These are phyloP conservation scores for Oceanites oceanicus DNA, from an alignment of 2,113 vertebrate genomes.

Conservation along the genomic window DNA sequence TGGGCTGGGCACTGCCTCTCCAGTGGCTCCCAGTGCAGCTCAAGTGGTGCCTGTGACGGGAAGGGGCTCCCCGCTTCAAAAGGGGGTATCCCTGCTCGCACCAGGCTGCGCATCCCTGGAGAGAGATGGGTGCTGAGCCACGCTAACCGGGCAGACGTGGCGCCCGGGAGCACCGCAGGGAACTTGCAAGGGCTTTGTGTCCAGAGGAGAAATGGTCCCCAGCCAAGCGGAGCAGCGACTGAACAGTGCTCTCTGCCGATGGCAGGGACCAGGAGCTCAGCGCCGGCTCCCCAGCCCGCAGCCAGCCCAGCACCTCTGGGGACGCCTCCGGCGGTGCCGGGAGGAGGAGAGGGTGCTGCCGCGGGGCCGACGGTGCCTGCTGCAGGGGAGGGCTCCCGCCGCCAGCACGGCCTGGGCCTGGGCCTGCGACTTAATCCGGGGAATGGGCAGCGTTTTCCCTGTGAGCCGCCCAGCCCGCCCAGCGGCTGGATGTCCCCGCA, in stretches of 20 bases:
- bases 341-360: not conserved
- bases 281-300: not conserved
- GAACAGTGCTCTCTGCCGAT: conserved; percentile 38
- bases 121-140: not conserved
- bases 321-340: not conserved
- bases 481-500: not conserved
- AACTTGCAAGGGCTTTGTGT: not conserved
- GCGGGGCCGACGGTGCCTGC: not conserved
- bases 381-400: no score
- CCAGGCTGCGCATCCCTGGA: accelerated
- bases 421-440: accelerated
- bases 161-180: not conserved
- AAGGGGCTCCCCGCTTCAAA: not conserved
- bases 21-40: not conserved
- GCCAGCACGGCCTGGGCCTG: not conserved
- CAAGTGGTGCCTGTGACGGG: not conserved
- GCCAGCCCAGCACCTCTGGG: not conserved
- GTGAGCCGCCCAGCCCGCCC: not conserved
- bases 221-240: not conserved
- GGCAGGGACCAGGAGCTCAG: not conserved
- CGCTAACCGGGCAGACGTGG: not conserved
- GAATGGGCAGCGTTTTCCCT: not conserved
- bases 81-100: not conserved
- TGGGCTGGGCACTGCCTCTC: not conserved
- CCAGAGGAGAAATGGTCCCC: not conserved